Base-by-base conservation (phyloP, 2,113 vertebrate genomes). In the Cariama cristata region DNA sequence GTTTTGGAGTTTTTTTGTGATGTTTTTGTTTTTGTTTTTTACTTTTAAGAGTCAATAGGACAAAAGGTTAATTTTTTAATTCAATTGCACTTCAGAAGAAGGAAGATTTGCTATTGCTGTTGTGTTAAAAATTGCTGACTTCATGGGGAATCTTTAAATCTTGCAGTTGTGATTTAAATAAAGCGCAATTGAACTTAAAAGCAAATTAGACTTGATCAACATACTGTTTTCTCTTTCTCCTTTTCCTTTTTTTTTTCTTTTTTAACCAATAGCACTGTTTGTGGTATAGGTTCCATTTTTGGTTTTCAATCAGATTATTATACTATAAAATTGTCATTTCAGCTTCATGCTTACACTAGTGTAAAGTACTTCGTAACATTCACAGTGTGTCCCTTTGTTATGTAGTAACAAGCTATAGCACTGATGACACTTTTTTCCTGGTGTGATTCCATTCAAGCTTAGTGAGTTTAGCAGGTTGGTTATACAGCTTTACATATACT, bases 151-250 rank as follows among this genome's bases (percentile, higher is more conserved):
- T 86, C 42, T 77, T 87, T 47, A 68, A 58, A 62, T 64, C 33
- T 75, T 76, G 23, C 23, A 38, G 38, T 53, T 58, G 26, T 71
- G 20, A 45, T 75, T 79, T 56, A 59, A 74, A 28, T 75, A 79
- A 69, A 52, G 26, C 33, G 63, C 28, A 45, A 10, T 18, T 63
- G 28, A 79, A n/a, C 62, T 68, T 73, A 49, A 60, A 79, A 88
- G 26, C 3, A 6, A 18, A 3, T 40, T 73, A 62, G 77, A 50
- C 20, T 58, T 58, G 44, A 40, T 68, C 33, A 45, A 20, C 47
- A 14, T 47, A 19, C 32, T 75, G 26, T 0, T 26, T 22, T 35
- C n/a, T 15, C 2, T 26, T 32, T 30, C 38, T 8, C 32, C n/a
- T 15, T 12, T 8, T 14, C 45, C 12, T 13, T 11, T 16, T 16